Evolutionary conservation across 2,113 vertebrate species (phyloP).

Genomic region (Brachyistius frenatus): DNA sequence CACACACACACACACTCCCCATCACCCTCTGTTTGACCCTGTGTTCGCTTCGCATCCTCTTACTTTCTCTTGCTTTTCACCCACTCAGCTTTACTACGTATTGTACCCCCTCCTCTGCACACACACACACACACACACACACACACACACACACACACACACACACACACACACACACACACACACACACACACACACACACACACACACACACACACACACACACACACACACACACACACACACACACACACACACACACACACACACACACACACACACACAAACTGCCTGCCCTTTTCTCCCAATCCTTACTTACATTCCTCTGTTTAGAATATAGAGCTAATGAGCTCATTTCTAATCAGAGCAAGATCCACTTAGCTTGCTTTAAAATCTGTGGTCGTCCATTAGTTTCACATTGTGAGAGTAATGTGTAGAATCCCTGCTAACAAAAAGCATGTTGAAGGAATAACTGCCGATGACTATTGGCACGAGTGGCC

Average conservation of each 20-base stretch:
- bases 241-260: neutral
- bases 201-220: conserved; percentile 1
- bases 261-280: conserved; percentile 15
- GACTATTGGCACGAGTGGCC: conserved; percentile 65
- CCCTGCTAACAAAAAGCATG: conserved; percentile 50
- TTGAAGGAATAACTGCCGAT: conserved; percentile 62
- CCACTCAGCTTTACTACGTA: conserved; percentile 22
- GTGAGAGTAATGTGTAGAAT: conserved; percentile 26
- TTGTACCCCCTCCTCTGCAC: neutral
- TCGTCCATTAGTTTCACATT: conserved; percentile 48
- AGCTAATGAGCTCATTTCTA: conserved; percentile 68
- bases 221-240: neutral
- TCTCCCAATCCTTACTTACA: conserved; percentile 54
- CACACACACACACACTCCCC: conserved; percentile 20
- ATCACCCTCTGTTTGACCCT: conserved; percentile 69
- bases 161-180: conserved; percentile 21
- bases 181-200: conserved; percentile 17
- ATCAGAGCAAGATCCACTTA: conserved; percentile 41
- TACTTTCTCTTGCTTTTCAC: conserved; percentile 43
- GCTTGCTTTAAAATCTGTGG: conserved; percentile 36
- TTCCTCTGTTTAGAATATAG: conserved; percentile 42
- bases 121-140: neutral
- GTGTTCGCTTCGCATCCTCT: conserved; percentile 50
- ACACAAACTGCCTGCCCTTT: conserved; percentile 25
- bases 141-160: conserved; percentile 11